Conservation (phyloP, 2,888 invertebrate species). For the Drepana falcataria region DNA sequence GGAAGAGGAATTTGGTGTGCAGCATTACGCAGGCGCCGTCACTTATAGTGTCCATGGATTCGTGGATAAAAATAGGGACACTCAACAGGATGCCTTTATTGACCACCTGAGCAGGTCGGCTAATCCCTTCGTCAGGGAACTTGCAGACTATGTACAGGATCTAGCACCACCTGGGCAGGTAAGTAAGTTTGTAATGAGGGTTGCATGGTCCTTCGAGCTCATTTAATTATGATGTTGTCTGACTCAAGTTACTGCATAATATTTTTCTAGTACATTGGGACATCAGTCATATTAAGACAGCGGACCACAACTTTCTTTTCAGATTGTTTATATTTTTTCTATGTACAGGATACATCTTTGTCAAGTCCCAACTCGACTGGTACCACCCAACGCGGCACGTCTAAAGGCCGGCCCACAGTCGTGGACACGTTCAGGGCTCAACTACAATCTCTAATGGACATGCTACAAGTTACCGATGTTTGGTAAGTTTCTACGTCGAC, state of each 20-base stretch:
- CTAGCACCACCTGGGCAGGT: slow-evolving; percentile 83
- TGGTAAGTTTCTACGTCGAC: slow-evolving; percentile 77
- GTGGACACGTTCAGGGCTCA: slow-evolving; percentile 94
- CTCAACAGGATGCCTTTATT: slow-evolving; percentile 95
- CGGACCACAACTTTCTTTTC: no score
- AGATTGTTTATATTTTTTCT: background rate
- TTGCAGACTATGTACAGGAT: slow-evolving; percentile 77
- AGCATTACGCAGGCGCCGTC: slow-evolving; percentile 94
- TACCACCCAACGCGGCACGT: slow-evolving; percentile 88
- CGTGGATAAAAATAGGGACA: slow-evolving; percentile 95
- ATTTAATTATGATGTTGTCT: no score
- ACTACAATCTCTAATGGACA: slow-evolving; percentile 91
- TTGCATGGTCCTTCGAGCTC: background rate
- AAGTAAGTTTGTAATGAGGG: slow-evolving; percentile 16
- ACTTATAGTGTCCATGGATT: slow-evolving; percentile 88
- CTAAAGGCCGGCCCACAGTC: slow-evolving; percentile 92
- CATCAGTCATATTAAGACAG: no score
- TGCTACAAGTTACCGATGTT: slow-evolving; percentile 92
- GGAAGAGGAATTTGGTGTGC: slow-evolving; percentile 94
- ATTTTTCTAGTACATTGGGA: no score
- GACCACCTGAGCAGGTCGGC: slow-evolving; percentile 91
- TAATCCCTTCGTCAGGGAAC: slow-evolving; percentile 89
- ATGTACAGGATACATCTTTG: slow-evolving; percentile 66
- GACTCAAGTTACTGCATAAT: no score
- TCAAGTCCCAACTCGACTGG: slow-evolving; percentile 66